Conservation (phyloP, 2,113 vertebrate species). For the Benitochromis conjunctus region DNA sequence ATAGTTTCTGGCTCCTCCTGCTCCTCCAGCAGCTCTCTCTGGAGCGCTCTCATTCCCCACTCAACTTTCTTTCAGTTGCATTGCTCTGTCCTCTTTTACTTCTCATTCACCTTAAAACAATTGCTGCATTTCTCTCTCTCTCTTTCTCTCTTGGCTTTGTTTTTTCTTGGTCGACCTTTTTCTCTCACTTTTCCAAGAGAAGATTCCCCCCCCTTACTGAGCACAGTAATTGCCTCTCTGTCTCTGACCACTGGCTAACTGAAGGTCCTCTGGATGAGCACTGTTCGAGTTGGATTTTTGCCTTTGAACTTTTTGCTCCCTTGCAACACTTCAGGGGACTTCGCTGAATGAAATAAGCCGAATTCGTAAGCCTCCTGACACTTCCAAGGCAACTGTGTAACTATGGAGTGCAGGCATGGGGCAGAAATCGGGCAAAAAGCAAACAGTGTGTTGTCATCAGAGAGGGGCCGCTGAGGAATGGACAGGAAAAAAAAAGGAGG, state of each 20-base stretch:
- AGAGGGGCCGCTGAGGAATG: constrained; percentile 11
- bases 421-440: constrained; percentile 24
- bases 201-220: constrained; percentile 1
- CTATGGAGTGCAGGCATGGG: constrained; percentile 47
- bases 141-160: constrained; percentile 21
- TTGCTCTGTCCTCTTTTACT: constrained; percentile 52
- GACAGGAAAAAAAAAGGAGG: background rate
- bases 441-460: constrained; percentile 17
- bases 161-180: constrained; percentile 13
- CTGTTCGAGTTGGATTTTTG: constrained; percentile 1
- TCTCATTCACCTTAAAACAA: constrained; percentile 60
- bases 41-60: constrained; percentile 28
- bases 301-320: background rate
- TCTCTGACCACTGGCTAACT: background rate
- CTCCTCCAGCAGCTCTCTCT: constrained; percentile 17
- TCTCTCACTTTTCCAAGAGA: constrained; percentile 36
- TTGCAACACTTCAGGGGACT: background rate
- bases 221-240: constrained; percentile 2
- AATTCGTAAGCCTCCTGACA: constrained; percentile 14
- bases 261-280: background rate
- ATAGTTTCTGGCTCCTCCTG: constrained; percentile 56
- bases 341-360: background rate
- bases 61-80: constrained; percentile 51
- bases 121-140: constrained; percentile 18
- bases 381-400: constrained; percentile 52